Evolutionary conservation across 1,140 invertebrate species (phyloP).

Genomic region (Kradibia gibbosae): DNA sequence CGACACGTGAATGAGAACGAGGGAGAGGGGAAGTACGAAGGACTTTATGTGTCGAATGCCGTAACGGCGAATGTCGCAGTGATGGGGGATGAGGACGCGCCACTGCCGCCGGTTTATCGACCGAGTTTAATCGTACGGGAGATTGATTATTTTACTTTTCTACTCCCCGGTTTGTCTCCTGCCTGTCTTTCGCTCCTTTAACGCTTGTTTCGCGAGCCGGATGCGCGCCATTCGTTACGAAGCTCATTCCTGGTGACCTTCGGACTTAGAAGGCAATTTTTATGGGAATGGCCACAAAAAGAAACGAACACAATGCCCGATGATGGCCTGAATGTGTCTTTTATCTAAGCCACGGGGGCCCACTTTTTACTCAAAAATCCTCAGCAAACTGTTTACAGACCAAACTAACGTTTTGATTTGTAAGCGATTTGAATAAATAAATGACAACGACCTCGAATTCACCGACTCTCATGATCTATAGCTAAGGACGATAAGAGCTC

Average conservation of each 20-base stretch:
- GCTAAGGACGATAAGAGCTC: too few species aligned
- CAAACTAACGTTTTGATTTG: too few species aligned
- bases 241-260: background rate
- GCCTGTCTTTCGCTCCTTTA: background rate
- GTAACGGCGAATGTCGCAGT: conserved; percentile 15
- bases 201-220: conserved; percentile 3
- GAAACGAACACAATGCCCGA: background rate
- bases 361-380: conserved; percentile 4
- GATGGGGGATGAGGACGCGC: background rate
- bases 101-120: conserved; percentile 8
- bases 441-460: background rate
- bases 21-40: background rate
- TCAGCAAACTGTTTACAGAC: background rate
- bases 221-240: conserved; percentile 20
- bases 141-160: conserved; percentile 22
- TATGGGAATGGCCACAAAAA: conserved; percentile 4
- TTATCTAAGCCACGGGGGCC: background rate
- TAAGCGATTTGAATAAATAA: background rate
- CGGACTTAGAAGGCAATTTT: background rate
- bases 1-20: conserved; percentile 11
- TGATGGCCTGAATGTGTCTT: background rate
- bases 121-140: conserved; percentile 5
- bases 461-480: background rate
- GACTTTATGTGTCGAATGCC: conserved; percentile 20
- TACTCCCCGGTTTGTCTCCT: background rate